Base-by-base conservation (phyloP, 2,113 vertebrate species). In the Crocuta crocuta region DNA sequence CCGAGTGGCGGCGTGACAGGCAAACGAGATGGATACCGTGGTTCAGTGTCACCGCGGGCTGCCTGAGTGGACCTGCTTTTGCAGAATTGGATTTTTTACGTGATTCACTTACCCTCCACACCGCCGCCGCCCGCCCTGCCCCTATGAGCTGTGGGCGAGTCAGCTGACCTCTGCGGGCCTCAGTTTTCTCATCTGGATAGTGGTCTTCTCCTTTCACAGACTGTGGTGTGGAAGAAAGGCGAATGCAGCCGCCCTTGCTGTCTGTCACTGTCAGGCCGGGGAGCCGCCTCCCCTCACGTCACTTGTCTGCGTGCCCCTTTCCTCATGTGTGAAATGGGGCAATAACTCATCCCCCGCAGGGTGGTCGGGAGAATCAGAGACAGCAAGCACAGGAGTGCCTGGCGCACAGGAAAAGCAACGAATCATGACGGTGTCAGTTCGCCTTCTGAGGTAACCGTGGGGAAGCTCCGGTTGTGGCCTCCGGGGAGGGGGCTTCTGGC, bases 341-440 rank as follows among this genome's bases (percentile, higher is more conserved):
- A 7, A 19, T 53, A 48, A 58, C 10, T 48, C n/a, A 0, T 10
- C 7, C 24, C 4, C 45, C 48, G 7, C 10, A 6, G 5, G 3
- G 13, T 1, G 11, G 31, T 45, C 2, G 3, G 15, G 43, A 71
- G 50, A 26, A 9, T 70, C 3, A 19, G 21, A 66, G 50, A 11
- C 19, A 6, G 6, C 48, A 31, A 65, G 26, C 55, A 0, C 4
- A 0, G 0, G 16, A 12, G 12, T 5, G 26, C 15, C 17, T 2
- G 43, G 81, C 53, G 3, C 2, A 0, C 0, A 0, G 43, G 7
- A 26, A 48, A 86, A 26, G 48, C 4, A 28, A 1, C 19, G 7
- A 28, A 10, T 0, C 24, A 7, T 3, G 33, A 50, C 3, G 3
- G 0, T 5, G 0, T 35, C 23, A 0, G 2, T 5, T 45, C 39